Evolutionary conservation across 2,888 invertebrate species (phyloP), one percentile per base, ranked within the genome.

Genomic region (Unio delphinus): DNA sequence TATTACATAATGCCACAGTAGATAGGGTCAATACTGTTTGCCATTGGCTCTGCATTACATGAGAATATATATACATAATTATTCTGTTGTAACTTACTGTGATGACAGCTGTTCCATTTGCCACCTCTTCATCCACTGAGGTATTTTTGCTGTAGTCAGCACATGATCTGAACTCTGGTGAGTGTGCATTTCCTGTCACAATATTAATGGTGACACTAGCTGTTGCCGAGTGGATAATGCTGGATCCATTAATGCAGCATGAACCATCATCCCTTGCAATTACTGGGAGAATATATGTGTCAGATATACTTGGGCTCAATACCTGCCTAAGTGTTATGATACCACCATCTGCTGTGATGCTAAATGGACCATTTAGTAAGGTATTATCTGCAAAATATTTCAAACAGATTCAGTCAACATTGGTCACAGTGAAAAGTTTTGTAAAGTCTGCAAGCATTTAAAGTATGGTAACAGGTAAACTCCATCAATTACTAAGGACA

Each of bases 191-290:
- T 23, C 98, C 97, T 85, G 98, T 98, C 0, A 97, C 97, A 75
- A 98, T 97, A 89, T 97, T 97, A 0, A 98, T 97, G 0, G 97
- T 96, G 0, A 98, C 97, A 0, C 96, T 95, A 17, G 97, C 97
- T 0, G 97, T 96, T 0, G 4, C 15, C 15, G 45, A 15, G 45
- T 45, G 96, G 0, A 95, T 95, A 8, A 59, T 60, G 3, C 95
- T 96, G 5, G 45, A 18, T 4, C 96, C 96, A 79, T 95, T 95
- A n/a, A 94, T 94, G 89, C 99, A 99, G 89, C 99, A 99, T 4
- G 96, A 95, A 0, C 98, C 99, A 89, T 99, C 98, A 88, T 99
- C 99, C 92, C 95, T 93, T 3, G 98, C 99, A 0, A 97, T 96
- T 4, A 99, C 97, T 88, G 98, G 97, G 70, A 99, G 91, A 89